Conservation (phyloP, 2,888 invertebrate genomes). For the Amiota communis region DNA sequence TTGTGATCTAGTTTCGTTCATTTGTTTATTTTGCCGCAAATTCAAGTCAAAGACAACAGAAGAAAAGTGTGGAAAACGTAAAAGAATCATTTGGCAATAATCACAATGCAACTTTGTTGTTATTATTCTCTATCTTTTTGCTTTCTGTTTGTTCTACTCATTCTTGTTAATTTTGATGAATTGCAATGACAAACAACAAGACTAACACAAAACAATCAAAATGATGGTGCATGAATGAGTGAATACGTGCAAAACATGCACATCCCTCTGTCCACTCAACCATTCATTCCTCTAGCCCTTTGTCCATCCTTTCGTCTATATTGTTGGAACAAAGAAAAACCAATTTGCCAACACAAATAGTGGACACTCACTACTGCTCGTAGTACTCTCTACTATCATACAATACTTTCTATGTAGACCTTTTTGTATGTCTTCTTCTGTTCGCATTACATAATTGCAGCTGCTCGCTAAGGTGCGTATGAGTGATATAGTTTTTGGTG, state of each 20-base stretch:
- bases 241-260: slow-evolving; percentile 40
- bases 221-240: slow-evolving; percentile 16
- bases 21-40: slow-evolving; percentile 55
- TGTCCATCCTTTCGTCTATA: slow-evolving; percentile 40
- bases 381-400: background rate
- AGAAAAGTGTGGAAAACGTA: background rate
- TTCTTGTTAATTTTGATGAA: slow-evolving; percentile 45
- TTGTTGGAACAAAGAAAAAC: slow-evolving; percentile 31
- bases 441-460: too few relatives aligned
- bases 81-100: slow-evolving; percentile 51
- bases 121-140: background rate
- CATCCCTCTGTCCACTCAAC: too few relatives aligned
- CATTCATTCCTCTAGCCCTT: slow-evolving; percentile 24
- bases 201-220: slow-evolving; percentile 44
- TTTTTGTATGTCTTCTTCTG: background rate
- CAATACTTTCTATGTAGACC: slow-evolving; percentile 5
- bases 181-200: slow-evolving; percentile 42
- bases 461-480: slow-evolving; percentile 31
- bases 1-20: slow-evolving; percentile 54
- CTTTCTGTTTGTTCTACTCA: background rate
- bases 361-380: background rate
- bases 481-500: slow-evolving; percentile 15
- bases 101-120: slow-evolving; percentile 26
- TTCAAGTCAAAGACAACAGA: slow-evolving; percentile 53
- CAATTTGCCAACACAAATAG: slow-evolving; percentile 27